phyloP scores from a whole-genome alignment of 35 echinoderm and acorn worm species.

The Eucidaris tribuloides region DNA sequence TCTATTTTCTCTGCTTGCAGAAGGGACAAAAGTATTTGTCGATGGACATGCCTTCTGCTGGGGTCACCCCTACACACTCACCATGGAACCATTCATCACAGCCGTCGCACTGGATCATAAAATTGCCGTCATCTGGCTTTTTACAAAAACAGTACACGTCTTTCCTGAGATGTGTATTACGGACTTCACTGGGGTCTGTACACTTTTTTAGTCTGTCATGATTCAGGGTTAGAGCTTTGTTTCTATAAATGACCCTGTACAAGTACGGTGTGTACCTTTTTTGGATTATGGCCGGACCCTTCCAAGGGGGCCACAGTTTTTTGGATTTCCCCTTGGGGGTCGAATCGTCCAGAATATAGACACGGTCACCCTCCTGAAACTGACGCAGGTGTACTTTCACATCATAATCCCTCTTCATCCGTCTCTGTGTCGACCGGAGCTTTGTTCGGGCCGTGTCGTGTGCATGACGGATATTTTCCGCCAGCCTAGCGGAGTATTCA shows the following conservation, averaged over 20 bases:
- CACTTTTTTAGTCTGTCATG: conserved; percentile 51
- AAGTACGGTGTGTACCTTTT: not conserved
- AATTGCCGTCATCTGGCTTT: conserved; percentile 19
- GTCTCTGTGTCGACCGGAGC: not conserved
- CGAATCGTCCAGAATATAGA: conserved; percentile 33
- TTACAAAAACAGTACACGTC: too few relatives aligned
- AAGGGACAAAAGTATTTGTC: too few relatives aligned
- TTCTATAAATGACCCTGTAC: conserved; percentile 7
- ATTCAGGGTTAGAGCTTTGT: not conserved
- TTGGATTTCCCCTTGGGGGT: conserved; percentile 6
- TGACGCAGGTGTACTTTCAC: not conserved
- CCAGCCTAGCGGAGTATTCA: not conserved
- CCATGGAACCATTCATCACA: conserved; percentile 57
- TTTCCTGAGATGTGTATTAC: too few relatives aligned
- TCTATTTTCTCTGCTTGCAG: too few relatives aligned
- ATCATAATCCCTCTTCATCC: conserved; percentile 25
- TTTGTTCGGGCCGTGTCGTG: not conserved
- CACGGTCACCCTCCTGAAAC: not conserved
- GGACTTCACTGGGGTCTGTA: too few relatives aligned
- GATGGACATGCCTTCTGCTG: too few relatives aligned
- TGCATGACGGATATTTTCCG: not conserved
- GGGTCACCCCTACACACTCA: conserved; percentile 21
- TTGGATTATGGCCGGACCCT: conserved; percentile 14
- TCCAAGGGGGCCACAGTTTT: conserved; percentile 31
- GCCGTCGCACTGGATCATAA: conserved; percentile 51